A percentile compares a stretch with the other conserved stretches of the same genome.
Evolutionary conservation across 2,113 vertebrate species (phyloP).

Genomic region (Hemicordylus capensis): DNA sequence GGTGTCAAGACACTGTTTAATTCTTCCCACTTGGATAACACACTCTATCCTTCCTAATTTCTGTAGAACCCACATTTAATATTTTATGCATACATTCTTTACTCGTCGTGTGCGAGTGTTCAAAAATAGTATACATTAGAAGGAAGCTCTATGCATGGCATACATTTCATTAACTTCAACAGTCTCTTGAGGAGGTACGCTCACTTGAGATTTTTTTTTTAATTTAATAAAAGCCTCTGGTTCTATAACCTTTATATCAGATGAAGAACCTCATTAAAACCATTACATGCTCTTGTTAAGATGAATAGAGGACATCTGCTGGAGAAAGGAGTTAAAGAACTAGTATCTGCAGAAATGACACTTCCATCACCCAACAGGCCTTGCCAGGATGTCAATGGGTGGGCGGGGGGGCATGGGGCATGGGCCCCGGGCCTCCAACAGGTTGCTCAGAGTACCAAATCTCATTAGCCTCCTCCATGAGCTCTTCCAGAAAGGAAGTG

Average conservation of each 20-base stretch:
- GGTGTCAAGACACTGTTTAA: constrained; percentile 25
- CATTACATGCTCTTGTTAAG: background rate
- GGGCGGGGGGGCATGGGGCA: no score
- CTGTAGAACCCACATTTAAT: constrained; percentile 13
- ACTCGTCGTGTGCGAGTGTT: rapidly evolving
- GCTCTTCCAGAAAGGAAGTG: no score
- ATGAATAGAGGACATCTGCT: background rate
- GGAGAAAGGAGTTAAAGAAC: background rate
- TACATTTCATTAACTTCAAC: background rate
- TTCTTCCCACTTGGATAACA: constrained; percentile 3
- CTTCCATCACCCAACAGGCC: background rate
- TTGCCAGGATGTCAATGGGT: no score
- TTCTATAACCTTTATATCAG: background rate
- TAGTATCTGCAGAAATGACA: background rate
- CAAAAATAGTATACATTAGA: background rate
- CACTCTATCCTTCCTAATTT: constrained; percentile 19
- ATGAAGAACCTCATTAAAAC: background rate
- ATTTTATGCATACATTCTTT: constrained; percentile 23
- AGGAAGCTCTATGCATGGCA: background rate
- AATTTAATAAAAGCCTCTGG: background rate
- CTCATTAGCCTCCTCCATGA: no score
- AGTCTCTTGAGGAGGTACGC: background rate
- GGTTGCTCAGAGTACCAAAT: no score
- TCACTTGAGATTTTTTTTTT: background rate
- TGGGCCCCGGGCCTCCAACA: no score